Evolutionary conservation across 2,113 vertebrate species (phyloP).

Genomic region (Aegithalos caudatus): DNA sequence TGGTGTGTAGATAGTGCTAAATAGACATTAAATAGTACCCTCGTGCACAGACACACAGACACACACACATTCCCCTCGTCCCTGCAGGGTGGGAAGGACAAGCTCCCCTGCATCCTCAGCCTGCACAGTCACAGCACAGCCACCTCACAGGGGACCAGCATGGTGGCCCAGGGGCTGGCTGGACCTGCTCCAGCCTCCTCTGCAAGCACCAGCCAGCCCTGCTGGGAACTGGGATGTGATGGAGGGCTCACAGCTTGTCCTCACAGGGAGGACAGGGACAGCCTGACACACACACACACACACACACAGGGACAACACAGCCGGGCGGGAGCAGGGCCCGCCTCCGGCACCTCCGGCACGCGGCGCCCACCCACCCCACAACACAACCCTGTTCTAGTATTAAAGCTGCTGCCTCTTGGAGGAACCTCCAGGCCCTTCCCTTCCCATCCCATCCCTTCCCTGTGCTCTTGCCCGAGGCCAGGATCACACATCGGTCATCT

Average conservation of each 20-base stretch:
- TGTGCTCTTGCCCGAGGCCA: background rate
- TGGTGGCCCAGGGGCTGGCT: background rate
- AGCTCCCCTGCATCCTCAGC: background rate
- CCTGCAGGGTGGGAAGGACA: background rate
- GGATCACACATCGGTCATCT: conserved; percentile 95
- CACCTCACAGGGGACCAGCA: rapidly evolving
- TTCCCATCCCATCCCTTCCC: background rate
- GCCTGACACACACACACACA: background rate
- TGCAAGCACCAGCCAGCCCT: background rate
- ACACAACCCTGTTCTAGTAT: background rate
- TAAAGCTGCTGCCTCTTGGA: background rate
- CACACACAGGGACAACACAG: background rate
- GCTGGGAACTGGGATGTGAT: rapidly evolving
- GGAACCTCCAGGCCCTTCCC: background rate
- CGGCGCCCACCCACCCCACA: conserved; percentile 5
- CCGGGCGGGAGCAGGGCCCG: background rate
- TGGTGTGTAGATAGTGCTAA: conserved; percentile 3
- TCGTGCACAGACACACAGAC: conserved; percentile 3
- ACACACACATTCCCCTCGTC: background rate
- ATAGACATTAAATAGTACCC: conserved; percentile 51
- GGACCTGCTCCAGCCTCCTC: background rate
- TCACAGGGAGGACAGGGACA: background rate
- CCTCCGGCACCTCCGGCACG: background rate
- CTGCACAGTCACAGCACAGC: background rate
- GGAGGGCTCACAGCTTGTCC: background rate